Evolutionary conservation across 1,140 invertebrate genomes (phyloP).

Genomic region (Drosophila trapezifrons): DNA sequence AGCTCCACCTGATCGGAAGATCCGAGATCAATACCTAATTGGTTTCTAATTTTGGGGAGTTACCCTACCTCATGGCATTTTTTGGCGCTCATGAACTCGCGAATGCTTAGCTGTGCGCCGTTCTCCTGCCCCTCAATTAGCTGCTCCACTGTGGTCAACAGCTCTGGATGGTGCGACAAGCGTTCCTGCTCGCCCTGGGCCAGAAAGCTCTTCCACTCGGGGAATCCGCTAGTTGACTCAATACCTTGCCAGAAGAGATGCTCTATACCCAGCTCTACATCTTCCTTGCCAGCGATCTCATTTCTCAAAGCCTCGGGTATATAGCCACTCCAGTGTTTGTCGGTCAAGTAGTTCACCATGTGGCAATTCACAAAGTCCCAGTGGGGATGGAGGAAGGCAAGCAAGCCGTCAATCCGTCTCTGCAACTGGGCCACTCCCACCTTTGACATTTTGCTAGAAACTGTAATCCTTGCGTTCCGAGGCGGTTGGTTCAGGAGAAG

Average conservation of each 20-base stretch:
- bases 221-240: slow-evolving; percentile 18
- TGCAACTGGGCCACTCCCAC: slow-evolving; percentile 56
- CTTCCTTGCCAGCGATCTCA: slow-evolving; percentile 83
- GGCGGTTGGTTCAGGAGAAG: neutral
- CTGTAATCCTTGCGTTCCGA: slow-evolving; percentile 66
- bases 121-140: slow-evolving; percentile 61
- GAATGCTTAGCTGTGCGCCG: slow-evolving; percentile 80
- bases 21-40: neutral
- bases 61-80: slow-evolving; percentile 92
- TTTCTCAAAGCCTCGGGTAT: slow-evolving; percentile 86
- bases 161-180: slow-evolving; percentile 81
- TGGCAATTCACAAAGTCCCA: slow-evolving; percentile 90
- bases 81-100: slow-evolving; percentile 91
- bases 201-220: slow-evolving; percentile 70
- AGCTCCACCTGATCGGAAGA: slow-evolving; percentile 84
- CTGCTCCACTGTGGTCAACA: slow-evolving; percentile 79
- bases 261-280: slow-evolving; percentile 56
- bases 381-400: slow-evolving; percentile 86
- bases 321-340: slow-evolving; percentile 87
- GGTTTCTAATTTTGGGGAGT: neutral
- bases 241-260: slow-evolving; percentile 63
- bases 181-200: slow-evolving; percentile 18
- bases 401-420: slow-evolving; percentile 85
- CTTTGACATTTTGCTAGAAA: slow-evolving; percentile 58
- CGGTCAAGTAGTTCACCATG: slow-evolving; percentile 91